Evolutionary conservation across 2,888 invertebrate genomes (phyloP), one percentile per base, ranked within the genome.

Genomic region (Pyrocoelia pectoralis): DNA sequence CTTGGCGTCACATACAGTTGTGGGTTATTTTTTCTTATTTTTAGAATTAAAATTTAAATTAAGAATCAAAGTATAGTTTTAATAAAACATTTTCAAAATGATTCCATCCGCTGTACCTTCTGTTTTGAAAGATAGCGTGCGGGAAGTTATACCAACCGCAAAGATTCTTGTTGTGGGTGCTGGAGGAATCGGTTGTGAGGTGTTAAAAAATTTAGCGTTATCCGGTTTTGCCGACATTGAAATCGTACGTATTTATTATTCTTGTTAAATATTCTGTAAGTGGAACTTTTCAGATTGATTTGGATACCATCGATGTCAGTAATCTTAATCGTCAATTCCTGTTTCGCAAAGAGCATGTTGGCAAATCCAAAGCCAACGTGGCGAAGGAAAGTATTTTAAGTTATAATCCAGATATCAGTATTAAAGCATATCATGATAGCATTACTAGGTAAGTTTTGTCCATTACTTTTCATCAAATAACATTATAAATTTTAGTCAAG

Each of bases 231-330:
- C 87, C 40, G 86, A 95, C 72, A 95, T 99, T 73, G 94, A 96
- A 85, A 92, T 99, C 76, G 98, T 98, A 86, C 85, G 92, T 87
- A 10, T 4, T n/a, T 6, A n/a, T 17, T 2, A 19, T 3, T 48
- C 18, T 19, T n/a, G n/a, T 4, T n/a, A 17, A n/a, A 48, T 2
- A 19, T 3, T 48, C 18, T 19, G 19, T 13, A 28, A 43, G 8
- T 17, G 6, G 5, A 49, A 29, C 1, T 1, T 49, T 33, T 50
- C 83, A 98, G 98, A 95, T 99, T 82, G 99, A 99, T 86, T 86
- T 99, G 79, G 99, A 99, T 80, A 99, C 98, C 0, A 99, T 99
- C 79, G 99, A 99, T 84, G 93, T 99, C 61, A 98, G 98, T 84
- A 99, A 99, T 80, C 84, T 99, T 70, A 99, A 99, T 82, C 88